Percentiles rank a stretch among this genome's conserved stretches.
These are phyloP conservation scores for Cinclus cinclus DNA, from an alignment of 2,113 vertebrate species.

Conservation along the genomic window DNA sequence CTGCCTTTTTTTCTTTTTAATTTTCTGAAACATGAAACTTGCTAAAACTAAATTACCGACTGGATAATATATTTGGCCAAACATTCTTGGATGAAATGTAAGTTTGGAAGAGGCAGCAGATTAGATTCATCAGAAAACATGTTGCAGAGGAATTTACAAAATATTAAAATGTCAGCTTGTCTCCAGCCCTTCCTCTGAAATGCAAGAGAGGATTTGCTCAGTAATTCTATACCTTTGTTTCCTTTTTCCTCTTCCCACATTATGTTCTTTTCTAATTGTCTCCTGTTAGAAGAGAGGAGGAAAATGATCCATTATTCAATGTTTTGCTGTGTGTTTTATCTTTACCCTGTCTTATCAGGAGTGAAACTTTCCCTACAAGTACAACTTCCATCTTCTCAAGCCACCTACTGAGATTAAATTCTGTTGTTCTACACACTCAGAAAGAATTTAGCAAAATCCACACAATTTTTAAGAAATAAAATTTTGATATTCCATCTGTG, in stretches of 20 bases:
- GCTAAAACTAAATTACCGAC: constrained; percentile 13
- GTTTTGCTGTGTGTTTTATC: background rate
- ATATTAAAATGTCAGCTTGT: constrained; percentile 57
- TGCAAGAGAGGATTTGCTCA: constrained; percentile 1
- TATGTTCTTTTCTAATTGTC: background rate
- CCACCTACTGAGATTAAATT: background rate
- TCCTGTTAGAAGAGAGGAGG: background rate
- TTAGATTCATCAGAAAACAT: constrained; percentile 56
- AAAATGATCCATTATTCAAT: background rate
- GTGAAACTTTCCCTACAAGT: background rate
- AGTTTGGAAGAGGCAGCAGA: background rate
- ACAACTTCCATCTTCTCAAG: background rate
- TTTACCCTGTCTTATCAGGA: background rate
- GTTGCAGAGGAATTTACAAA: constrained; percentile 50
- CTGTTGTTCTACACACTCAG: background rate
- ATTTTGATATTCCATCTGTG: background rate
- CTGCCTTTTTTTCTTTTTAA: background rate
- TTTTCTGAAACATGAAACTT: constrained; percentile 24
- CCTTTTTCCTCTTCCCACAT: background rate
- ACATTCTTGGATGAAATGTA: constrained; percentile 39
- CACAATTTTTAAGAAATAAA: background rate
- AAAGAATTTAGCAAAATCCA: background rate
- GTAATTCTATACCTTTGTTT: background rate
- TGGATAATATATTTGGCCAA: constrained; percentile 30
- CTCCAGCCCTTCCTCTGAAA: constrained; percentile 8